phyloP scores from a whole-genome alignment of 1,140 invertebrate genomes.

The Luehdorfia chinensis region DNA sequence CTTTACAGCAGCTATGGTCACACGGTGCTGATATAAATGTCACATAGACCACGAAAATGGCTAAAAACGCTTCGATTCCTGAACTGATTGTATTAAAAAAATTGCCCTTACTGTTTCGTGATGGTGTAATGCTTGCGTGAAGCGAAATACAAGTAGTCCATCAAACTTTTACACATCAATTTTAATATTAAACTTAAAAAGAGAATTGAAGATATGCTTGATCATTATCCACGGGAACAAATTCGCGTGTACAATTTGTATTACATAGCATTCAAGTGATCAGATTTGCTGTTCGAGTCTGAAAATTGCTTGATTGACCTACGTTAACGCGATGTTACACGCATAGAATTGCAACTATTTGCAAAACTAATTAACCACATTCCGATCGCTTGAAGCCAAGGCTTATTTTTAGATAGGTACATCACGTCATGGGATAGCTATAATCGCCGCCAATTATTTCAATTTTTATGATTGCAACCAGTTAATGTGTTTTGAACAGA shows the following conservation, averaged over 20 bases:
- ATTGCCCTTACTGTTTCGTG: no score
- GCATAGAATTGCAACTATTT: constrained; percentile 25
- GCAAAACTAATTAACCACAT: constrained; percentile 35
- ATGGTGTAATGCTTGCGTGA: no score
- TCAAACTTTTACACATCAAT: no score
- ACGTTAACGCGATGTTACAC: constrained; percentile 6
- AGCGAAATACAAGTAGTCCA: no score
- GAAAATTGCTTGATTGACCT: not conserved
- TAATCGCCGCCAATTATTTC: constrained; percentile 17
- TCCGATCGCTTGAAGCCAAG: constrained; percentile 26
- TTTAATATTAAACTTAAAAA: no score
- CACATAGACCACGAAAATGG: no score
- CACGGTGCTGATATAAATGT: no score
- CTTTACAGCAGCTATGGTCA: no score
- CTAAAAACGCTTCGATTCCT: no score
- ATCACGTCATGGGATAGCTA: constrained; percentile 26
- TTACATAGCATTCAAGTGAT: no score
- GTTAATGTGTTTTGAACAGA: not conserved
- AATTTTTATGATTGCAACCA: constrained; percentile 5
- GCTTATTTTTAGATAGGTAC: constrained; percentile 24
- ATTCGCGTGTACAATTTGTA: not conserved
- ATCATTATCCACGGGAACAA: not conserved
- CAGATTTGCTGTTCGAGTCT: not conserved
- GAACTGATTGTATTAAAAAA: no score
- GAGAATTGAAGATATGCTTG: no score